Evolutionary conservation across 2,797 vertebrate species (phyloP).

Genomic region (Acanthis flammea): DNA sequence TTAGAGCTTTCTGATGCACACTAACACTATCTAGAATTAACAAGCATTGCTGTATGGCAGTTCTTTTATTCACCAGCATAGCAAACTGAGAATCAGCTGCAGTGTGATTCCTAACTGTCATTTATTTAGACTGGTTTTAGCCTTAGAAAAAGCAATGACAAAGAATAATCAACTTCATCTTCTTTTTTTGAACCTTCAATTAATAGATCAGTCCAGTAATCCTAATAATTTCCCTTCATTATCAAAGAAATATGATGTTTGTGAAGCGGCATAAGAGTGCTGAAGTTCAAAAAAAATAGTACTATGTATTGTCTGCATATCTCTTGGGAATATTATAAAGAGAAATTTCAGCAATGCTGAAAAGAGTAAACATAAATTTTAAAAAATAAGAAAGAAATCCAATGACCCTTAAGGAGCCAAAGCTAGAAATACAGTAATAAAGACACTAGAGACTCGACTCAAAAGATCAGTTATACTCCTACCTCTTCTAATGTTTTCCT

Average conservation of each 20-base stretch:
- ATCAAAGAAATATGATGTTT: not conserved
- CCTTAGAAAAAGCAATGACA: not conserved
- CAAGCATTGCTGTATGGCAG: not conserved
- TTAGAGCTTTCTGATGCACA: constrained; percentile 25
- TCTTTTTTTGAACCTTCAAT: not conserved
- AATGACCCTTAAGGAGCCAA: constrained; percentile 21
- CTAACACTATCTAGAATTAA: constrained; percentile 41
- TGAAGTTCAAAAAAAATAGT: not conserved
- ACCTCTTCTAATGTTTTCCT: not conserved
- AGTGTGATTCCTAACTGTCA: not conserved
- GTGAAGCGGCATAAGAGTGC: not conserved
- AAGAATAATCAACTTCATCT: not conserved
- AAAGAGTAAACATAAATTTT: not conserved
- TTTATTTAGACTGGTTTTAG: not conserved
- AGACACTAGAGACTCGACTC: constrained; percentile 18
- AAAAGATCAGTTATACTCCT: not conserved
- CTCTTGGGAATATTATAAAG: not conserved
- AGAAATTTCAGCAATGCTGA: not conserved
- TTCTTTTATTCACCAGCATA: not conserved
- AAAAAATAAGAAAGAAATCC: constrained; percentile 8
- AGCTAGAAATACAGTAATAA: constrained; percentile 31
- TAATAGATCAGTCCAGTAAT: constrained; percentile 18
- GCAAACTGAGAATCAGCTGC: not conserved
- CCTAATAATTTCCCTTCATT: constrained; percentile 17
- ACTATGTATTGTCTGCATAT: not conserved